Conservation (phyloP, 2,888 invertebrate genomes). For the Conops quadrifasciatus region DNA sequence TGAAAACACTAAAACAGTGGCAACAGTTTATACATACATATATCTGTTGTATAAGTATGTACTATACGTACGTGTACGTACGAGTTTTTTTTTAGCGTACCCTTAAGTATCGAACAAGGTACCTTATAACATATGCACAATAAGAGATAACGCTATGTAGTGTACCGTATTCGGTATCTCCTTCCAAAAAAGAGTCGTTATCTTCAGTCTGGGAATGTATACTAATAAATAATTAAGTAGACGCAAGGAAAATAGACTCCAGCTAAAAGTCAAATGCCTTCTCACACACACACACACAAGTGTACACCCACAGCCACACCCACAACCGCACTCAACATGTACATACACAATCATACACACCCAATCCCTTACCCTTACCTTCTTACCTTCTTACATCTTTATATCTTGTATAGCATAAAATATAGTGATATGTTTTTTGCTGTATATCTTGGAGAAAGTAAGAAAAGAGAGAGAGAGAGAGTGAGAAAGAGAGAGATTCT, state of each 20-base stretch:
- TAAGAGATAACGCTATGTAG: background rate
- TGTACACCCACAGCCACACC: conserved; percentile 44
- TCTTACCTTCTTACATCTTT: too few species aligned
- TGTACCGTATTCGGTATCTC: background rate
- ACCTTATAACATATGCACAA: conserved; percentile 21
- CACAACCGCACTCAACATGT: too few species aligned
- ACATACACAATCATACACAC: conserved; percentile 15
- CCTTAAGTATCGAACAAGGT: background rate
- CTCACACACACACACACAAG: conserved; percentile 24
- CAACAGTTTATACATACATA: background rate
- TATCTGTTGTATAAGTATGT: conserved; percentile 15
- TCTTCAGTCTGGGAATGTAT: conserved; percentile 43
- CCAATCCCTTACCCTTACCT: too few species aligned
- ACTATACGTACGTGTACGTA: background rate
- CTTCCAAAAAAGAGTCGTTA: conserved; percentile 38
- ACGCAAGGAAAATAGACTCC: conserved; percentile 32
- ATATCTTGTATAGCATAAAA: background rate
- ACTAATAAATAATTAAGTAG: conserved; percentile 45
- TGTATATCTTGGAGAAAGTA: background rate
- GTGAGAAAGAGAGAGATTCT: conserved; percentile 5
- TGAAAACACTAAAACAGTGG: conserved; percentile 2
- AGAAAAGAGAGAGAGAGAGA: conserved; percentile 4
- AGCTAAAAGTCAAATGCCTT: conserved; percentile 46
- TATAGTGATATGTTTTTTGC: background rate
- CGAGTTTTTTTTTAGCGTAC: background rate